phyloP scores from a whole-genome alignment of 2,888 invertebrate species.

The Diaperis boleti region DNA sequence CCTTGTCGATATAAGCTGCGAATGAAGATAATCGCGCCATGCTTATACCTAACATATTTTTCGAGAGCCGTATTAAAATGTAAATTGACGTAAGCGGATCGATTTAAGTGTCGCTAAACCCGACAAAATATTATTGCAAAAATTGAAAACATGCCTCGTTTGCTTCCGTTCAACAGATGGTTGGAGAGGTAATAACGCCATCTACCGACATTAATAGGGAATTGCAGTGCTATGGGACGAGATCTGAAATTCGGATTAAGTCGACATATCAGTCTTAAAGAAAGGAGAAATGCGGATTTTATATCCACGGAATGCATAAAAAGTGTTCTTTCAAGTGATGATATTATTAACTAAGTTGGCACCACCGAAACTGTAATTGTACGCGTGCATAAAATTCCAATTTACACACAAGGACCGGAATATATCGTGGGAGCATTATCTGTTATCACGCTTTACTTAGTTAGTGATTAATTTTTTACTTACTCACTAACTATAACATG shows the following conservation, averaged over 20 bases:
- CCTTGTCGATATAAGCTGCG: constrained; percentile 36
- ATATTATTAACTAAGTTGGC: no score
- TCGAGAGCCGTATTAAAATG: constrained; percentile 27
- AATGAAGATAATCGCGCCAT: constrained; percentile 25
- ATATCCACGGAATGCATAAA: no score
- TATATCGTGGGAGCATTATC: no score
- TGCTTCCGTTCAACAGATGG: constrained; percentile 13
- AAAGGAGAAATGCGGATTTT: background rate
- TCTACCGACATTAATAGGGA: constrained; percentile 3
- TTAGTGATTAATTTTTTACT: no score
- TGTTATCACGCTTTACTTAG: no score
- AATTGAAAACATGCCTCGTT: constrained; percentile 16
- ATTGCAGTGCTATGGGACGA: background rate
- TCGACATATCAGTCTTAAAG: background rate
- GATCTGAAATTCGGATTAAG: constrained; percentile 22
- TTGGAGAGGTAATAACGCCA: constrained; percentile 4
- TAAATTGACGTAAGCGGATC: constrained; percentile 28
- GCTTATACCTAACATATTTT: constrained; percentile 28
- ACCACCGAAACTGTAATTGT: background rate
- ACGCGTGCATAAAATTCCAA: background rate
- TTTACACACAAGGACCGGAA: no score
- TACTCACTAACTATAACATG: no score
- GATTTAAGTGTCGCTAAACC: constrained; percentile 18
- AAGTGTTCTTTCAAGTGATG: background rate
- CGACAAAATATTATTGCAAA: background rate